These are phyloP conservation scores for Chaetops frenatus DNA, from an alignment of 2,113 vertebrate genomes.

Conservation along the genomic window DNA sequence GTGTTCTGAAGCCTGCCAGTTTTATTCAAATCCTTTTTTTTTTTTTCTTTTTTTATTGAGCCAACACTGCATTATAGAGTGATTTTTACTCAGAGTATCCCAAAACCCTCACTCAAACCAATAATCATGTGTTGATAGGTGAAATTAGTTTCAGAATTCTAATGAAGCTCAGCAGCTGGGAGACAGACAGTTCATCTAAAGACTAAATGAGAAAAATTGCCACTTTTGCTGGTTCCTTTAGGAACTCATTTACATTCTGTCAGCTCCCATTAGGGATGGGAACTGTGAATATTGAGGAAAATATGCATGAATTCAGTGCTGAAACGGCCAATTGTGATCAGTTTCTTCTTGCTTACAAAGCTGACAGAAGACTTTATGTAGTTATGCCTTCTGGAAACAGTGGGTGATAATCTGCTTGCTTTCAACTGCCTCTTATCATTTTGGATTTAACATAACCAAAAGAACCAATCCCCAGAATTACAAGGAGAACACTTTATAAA, in stretches of 20 bases:
- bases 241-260: conserved; percentile 97
- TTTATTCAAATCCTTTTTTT: background rate
- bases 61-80: conserved; percentile 48
- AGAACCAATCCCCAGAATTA: background rate
- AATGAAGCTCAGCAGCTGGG: conserved; percentile 81
- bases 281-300: conserved; percentile 69
- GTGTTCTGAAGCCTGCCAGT: conserved; percentile 51
- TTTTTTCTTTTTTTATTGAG: conserved; percentile 3
- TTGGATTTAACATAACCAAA: background rate
- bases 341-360: conserved; percentile 71
- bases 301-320: conserved; percentile 67
- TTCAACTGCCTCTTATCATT: conserved; percentile 36
- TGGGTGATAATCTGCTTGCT: conserved; percentile 66
- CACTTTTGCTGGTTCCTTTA: conserved; percentile 87
- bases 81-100: conserved; percentile 65
- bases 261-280: conserved; percentile 85
- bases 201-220: conserved; percentile 96
- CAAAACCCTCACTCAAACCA: conserved; percentile 66
- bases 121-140: conserved; percentile 80
- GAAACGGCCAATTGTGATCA: conserved; percentile 66
- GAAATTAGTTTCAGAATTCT: conserved; percentile 78
- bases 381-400: conserved; percentile 65
- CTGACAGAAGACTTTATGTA: conserved; percentile 67
- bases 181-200: conserved; percentile 85
- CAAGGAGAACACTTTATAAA: background rate